phyloP scores from a whole-genome alignment of 2,888 invertebrate genomes.

The Trilocha varians region DNA sequence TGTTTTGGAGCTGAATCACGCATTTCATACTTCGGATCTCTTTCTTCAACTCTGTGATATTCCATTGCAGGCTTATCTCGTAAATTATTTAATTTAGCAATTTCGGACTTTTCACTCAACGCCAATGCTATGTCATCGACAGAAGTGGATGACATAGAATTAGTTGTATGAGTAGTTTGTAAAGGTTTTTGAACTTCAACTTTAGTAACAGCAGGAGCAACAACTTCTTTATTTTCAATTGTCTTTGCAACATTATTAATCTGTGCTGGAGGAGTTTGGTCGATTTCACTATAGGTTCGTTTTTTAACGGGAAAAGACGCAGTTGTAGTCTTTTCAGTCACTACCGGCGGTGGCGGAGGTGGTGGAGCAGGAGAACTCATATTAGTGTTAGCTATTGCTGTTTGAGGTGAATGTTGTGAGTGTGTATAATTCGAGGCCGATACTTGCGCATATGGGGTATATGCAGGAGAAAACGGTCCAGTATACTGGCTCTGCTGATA shows the following conservation, averaged over 20 bases:
- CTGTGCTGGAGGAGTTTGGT: slow-evolving; percentile 27
- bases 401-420: slow-evolving; percentile 38
- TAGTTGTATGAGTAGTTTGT: slow-evolving; percentile 28
- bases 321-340: slow-evolving; percentile 41
- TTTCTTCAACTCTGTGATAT: slow-evolving; percentile 28
- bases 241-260: slow-evolving; percentile 26
- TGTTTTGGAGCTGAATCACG: slow-evolving; percentile 23
- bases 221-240: slow-evolving; percentile 31
- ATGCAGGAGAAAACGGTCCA: slow-evolving; percentile 49
- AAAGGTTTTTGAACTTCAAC: slow-evolving; percentile 39
- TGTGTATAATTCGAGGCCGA: slow-evolving; percentile 45
- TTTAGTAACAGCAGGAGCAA: slow-evolving; percentile 24
- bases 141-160: slow-evolving; percentile 30
- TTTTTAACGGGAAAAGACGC: slow-evolving; percentile 77
- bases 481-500: slow-evolving; percentile 68
- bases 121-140: slow-evolving; percentile 58
- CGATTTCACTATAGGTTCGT: slow-evolving; percentile 72
- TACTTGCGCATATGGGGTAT: slow-evolving; percentile 48
- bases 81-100: slow-evolving; percentile 39
- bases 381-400: slow-evolving; percentile 21
- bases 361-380: slow-evolving; percentile 27
- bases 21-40: slow-evolving; percentile 28
- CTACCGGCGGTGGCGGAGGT: slow-evolving; percentile 24
- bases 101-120: slow-evolving; percentile 55
- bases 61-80: slow-evolving; percentile 39